A percentile compares a stretch with the other conserved stretches of the same genome.
Conservation (phyloP, 2,797 vertebrate species). For the Thalassophryne amazonica region DNA sequence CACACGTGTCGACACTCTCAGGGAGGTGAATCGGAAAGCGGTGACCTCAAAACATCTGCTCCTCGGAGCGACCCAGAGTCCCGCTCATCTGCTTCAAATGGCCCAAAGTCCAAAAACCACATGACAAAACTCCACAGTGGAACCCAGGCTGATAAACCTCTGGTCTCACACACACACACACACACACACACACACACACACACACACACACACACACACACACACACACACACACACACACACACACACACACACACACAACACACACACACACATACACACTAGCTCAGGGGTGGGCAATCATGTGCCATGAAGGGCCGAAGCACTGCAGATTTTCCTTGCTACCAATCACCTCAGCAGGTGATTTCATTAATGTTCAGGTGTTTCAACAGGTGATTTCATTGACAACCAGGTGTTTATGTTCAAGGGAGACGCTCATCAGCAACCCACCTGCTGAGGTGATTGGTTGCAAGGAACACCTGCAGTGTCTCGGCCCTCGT, state of each 20-base stretch:
- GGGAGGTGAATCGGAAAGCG: conserved; percentile 30
- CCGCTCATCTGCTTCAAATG: conserved; percentile 12
- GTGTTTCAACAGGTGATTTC: too few relatives aligned
- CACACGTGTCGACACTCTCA: conserved; percentile 49
- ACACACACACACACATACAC: too few relatives aligned
- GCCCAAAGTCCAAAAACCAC: conserved; percentile 3
- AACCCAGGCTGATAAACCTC: conserved; percentile 21
- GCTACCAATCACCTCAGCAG: too few relatives aligned
- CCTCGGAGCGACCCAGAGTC: conserved; percentile 18
- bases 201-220: background rate
- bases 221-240: conserved; percentile 1
- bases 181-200: conserved; percentile 1
- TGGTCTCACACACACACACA: background rate
- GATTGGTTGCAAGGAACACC: too few relatives aligned
- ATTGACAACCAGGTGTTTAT: too few relatives aligned
- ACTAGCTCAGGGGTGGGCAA: too few relatives aligned
- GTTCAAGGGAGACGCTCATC: too few relatives aligned
- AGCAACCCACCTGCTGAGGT: too few relatives aligned
- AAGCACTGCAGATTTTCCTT: too few relatives aligned
- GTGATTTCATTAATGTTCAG: too few relatives aligned
- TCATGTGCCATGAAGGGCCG: too few relatives aligned
- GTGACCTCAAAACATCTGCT: conserved; percentile 66
- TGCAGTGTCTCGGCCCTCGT: too few relatives aligned
- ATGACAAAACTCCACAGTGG: conserved; percentile 7
- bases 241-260: conserved; percentile 14